These are phyloP conservation scores for Himantopus leucocephalus DNA, from an alignment of 2,113 vertebrate genomes.

Conservation along the genomic window DNA sequence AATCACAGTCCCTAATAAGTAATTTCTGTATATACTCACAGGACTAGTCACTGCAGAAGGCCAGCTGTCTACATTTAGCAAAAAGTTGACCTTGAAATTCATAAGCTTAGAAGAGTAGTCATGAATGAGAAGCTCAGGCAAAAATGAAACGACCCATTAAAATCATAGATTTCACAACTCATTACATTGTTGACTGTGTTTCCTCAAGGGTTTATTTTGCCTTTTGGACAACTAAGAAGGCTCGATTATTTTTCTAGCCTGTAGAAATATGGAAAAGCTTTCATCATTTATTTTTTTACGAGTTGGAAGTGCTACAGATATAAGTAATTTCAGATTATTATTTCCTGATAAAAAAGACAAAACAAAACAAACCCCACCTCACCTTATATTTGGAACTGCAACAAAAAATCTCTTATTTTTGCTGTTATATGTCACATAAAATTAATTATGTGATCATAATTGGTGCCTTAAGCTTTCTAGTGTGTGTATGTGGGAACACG, in stretches of 20 bases:
- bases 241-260: slow-evolving; percentile 1
- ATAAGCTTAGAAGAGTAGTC: neutral
- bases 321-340: neutral
- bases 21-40: neutral
- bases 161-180: slow-evolving; percentile 16
- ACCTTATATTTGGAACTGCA: neutral
- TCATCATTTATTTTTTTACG: neutral
- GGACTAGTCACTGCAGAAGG: neutral
- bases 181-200: slow-evolving; percentile 6
- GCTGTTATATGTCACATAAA: neutral
- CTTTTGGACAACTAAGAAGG: neutral
- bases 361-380: fast-evolving
- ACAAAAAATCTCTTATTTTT: neutral
- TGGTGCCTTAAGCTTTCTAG: neutral
- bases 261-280: neutral
- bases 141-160: neutral
- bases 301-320: neutral
- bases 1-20: neutral
- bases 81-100: slow-evolving; percentile 6
- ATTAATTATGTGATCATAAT: neutral
- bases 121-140: neutral
- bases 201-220: slow-evolving; percentile 3
- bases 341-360: neutral
- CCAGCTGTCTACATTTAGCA: neutral
- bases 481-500: neutral